Percentiles rank a stretch among this genome's conserved stretches.
These are phyloP conservation scores for Epinephelus lanceolatus DNA, from an alignment of 2,113 vertebrate genomes.

Conservation along the genomic window DNA sequence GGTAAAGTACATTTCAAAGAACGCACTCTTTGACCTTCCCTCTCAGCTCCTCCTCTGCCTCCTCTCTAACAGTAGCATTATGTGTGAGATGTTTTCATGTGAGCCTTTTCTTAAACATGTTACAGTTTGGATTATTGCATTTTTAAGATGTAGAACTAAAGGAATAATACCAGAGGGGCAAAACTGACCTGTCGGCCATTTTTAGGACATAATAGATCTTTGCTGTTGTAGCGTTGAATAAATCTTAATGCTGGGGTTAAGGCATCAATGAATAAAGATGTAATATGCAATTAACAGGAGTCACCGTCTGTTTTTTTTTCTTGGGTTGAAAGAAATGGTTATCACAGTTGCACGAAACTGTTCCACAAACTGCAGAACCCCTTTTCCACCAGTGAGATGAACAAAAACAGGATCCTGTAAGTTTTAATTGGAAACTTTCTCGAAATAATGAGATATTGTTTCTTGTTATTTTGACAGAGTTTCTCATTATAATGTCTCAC, in stretches of 20 bases:
- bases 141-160: conserved; percentile 44
- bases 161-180: conserved; percentile 62
- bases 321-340: not conserved
- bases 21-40: not conserved
- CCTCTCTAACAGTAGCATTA: conserved; percentile 49
- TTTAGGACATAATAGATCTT: conserved; percentile 48
- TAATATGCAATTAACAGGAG: conserved; percentile 71
- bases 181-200: conserved; percentile 49
- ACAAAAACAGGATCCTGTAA: too few relatives aligned
- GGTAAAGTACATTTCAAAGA: not conserved
- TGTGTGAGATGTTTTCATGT: conserved; percentile 41
- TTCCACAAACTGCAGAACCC: too few relatives aligned
- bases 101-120: conserved; percentile 36
- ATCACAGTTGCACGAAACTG: not conserved
- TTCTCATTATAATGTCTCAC: too few relatives aligned
- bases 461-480: too few relatives aligned
- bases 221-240: conserved; percentile 71
- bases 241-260: conserved; percentile 76
- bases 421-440: too few relatives aligned
- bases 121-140: conserved; percentile 11
- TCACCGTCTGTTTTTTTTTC: conserved; percentile 2
- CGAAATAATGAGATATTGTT: too few relatives aligned
- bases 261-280: conserved; percentile 77
- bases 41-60: not conserved
- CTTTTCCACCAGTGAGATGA: too few relatives aligned